phyloP scores from a whole-genome alignment of 2,113 vertebrate genomes.

The Eptesicus fuscus region DNA sequence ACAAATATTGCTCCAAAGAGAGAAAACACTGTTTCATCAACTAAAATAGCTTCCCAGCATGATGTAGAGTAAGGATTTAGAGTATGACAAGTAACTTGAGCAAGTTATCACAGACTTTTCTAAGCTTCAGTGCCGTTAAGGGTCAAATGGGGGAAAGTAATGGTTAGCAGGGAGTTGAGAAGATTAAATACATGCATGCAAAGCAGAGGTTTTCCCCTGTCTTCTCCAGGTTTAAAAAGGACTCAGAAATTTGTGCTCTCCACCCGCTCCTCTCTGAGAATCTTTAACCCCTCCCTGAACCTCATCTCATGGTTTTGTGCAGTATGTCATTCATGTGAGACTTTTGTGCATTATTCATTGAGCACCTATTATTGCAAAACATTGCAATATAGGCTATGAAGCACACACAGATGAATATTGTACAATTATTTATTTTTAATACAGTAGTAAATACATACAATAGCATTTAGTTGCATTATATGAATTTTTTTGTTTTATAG shows the following conservation, averaged over 20 bases:
- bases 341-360: not conserved
- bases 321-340: not conserved
- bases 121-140: not conserved
- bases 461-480: not conserved
- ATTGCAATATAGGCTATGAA: not conserved
- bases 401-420: not conserved
- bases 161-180: not conserved
- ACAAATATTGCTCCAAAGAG: not conserved
- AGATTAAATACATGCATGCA: not conserved
- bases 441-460: not conserved
- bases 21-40: not conserved
- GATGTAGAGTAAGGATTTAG: not conserved
- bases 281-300: not conserved
- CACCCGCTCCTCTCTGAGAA: not conserved
- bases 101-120: not conserved
- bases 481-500: not conserved
- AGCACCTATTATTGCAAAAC: not conserved
- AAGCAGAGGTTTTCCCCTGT: not conserved
- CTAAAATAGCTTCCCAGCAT: not conserved
- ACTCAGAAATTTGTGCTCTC: not conserved
- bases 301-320: not conserved
- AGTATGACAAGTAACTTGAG: not conserved
- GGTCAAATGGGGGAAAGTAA: not conserved
- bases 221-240: not conserved
- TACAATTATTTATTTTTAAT: not conserved